Conservation (phyloP, 1,140 invertebrate species). For the Orussus abietinus region DNA sequence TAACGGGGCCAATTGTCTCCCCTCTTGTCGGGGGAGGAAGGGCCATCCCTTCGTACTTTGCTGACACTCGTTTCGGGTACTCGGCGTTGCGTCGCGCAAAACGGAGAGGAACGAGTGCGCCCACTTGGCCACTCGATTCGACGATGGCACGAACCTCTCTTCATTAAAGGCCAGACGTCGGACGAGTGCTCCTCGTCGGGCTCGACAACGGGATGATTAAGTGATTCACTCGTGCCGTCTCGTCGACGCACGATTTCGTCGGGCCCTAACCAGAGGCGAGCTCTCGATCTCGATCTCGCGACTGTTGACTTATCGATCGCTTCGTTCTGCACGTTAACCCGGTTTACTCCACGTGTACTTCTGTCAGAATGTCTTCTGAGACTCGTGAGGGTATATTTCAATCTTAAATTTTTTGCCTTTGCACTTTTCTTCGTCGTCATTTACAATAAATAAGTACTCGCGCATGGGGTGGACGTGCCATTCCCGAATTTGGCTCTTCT, state of each 20-base stretch:
- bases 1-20: neutral
- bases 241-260: conserved; percentile 10
- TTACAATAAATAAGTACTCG: too few species aligned
- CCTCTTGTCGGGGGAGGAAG: conserved; percentile 6
- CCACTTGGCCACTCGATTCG: conserved; percentile 21
- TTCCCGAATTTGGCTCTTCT: too few species aligned
- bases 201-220: conserved; percentile 11
- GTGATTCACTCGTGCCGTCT: conserved; percentile 11
- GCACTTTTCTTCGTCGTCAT: too few species aligned
- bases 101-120: too few species aligned
- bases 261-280: conserved; percentile 15
- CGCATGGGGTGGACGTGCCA: too few species aligned
- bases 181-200: too few species aligned
- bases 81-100: neutral
- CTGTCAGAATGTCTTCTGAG: too few species aligned
- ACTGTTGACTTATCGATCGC: too few species aligned
- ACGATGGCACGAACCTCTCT: conserved; percentile 10
- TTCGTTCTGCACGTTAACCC: conserved; percentile 9
- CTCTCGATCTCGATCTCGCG: conserved; percentile 16
- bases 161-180: conserved; percentile 18
- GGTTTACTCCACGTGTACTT: conserved; percentile 10
- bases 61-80: conserved; percentile 1
- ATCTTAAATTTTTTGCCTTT: too few species aligned
- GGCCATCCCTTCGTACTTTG: conserved; percentile 8
- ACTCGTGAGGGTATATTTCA: too few species aligned